Percentiles rank a stretch among this genome's conserved stretches.
These are phyloP conservation scores for Reinhardtius hippoglossoides DNA, from an alignment of 2,113 vertebrate species.

Conservation along the genomic window DNA sequence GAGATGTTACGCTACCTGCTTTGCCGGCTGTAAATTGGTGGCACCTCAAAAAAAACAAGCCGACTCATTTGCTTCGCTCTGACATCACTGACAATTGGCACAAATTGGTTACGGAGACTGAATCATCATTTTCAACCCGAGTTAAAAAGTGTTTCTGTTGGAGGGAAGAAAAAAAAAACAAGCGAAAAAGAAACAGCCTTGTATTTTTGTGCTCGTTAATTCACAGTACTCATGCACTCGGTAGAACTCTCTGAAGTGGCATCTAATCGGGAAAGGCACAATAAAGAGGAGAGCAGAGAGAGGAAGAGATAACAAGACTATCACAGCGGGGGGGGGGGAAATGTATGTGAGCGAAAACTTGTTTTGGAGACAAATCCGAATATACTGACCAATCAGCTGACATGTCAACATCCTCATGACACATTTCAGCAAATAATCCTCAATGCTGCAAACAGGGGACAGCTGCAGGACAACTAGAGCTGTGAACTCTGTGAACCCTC, in stretches of 20 bases:
- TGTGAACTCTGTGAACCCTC: neutral
- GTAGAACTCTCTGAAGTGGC: conserved; percentile 49
- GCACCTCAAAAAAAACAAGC: too few relatives aligned
- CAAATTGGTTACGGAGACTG: conserved; percentile 24
- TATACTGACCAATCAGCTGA: conserved; percentile 8
- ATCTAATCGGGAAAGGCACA: conserved; percentile 54
- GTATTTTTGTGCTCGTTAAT: conserved; percentile 26
- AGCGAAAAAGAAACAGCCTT: neutral
- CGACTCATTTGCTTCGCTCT: neutral
- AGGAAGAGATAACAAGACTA: conserved; percentile 57
- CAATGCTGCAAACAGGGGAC: neutral
- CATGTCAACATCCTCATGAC: neutral
- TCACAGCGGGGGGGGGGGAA: conserved; percentile 17
- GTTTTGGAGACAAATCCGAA: conserved; percentile 23
- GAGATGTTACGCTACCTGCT: too few relatives aligned
- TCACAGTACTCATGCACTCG: conserved; percentile 31
- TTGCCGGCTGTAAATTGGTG: too few relatives aligned
- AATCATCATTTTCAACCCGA: conserved; percentile 40
- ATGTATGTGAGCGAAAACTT: neutral
- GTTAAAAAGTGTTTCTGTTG: conserved; percentile 32
- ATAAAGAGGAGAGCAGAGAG: conserved; percentile 38
- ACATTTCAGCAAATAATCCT: neutral
- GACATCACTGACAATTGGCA: conserved; percentile 34
- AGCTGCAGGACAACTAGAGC: neutral
- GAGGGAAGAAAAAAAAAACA: neutral